Conservation (phyloP, 2,888 invertebrate species). For the Drosophila eohydei region DNA sequence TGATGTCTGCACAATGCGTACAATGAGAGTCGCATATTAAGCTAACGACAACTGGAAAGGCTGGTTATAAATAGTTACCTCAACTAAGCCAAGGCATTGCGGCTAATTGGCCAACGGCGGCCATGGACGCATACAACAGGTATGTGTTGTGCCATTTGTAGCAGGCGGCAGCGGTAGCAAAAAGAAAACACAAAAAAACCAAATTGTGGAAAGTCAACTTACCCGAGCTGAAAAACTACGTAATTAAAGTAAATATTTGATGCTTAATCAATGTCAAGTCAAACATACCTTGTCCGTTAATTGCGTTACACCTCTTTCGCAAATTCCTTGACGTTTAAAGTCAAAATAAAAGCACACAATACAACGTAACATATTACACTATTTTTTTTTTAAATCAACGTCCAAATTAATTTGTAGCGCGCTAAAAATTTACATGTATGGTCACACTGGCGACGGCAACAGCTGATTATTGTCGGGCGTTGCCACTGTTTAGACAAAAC, state of each 20-base stretch:
- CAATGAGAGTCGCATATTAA: conserved; percentile 27
- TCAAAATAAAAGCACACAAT: neutral
- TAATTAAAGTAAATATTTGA: conserved; percentile 7
- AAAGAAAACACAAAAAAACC: conserved; percentile 5
- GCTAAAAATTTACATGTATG: neutral
- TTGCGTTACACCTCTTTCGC: neutral
- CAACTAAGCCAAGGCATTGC: conserved; percentile 66
- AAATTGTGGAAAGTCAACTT: conserved; percentile 31
- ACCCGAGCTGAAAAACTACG: neutral
- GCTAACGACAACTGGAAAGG: conserved; percentile 55
- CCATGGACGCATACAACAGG: conserved; percentile 55
- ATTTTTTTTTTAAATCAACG: conserved; percentile 4
- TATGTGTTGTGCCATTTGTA: conserved; percentile 43
- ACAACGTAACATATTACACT: neutral
- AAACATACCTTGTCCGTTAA: neutral
- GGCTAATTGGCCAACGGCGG: conserved; percentile 57
- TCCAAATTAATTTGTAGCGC: neutral
- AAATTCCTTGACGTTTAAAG: neutral
- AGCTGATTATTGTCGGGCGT: conserved; percentile 5
- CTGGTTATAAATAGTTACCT: conserved; percentile 64
- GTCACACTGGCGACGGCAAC: neutral
- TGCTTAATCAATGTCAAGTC: conserved; percentile 9
- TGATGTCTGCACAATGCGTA: conserved; percentile 35
- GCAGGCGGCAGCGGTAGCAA: conserved; percentile 25
- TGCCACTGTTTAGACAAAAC: conserved; percentile 1